Base-by-base conservation (phyloP, 2,888 invertebrate species). In the Artemia sinica region DNA sequence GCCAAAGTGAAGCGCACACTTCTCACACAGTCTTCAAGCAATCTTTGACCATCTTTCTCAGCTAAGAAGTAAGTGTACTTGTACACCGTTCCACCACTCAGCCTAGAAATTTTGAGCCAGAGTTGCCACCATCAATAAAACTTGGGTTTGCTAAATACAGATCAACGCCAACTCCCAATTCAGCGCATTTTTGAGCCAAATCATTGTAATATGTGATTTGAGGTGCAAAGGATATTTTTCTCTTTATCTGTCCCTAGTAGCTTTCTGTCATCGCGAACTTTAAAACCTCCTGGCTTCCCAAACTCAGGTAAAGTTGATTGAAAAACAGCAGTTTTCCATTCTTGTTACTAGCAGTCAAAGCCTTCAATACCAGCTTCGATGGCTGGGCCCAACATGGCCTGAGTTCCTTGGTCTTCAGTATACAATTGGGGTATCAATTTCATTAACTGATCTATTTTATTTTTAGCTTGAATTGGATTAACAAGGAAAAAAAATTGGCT, bases 331-430 rank as follows among this genome's bases (percentile, higher is more conserved):
- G 81, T 78, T 98, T 98, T 1, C 98, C 98, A 2, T 88, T 80
- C 71, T 93, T 87, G 75, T 92, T 91, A 0, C 94, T 90, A 0
- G 94, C 92, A 77, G 91, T 94, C 8, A 98, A 81, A 0, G 97
- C 97, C 80, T 98, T 96, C 68, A 96, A n/a, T 81, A 49, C 98
- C 98, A 63, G 97, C 97, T 82, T 94, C 89, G 70, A 99, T 93
- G 7, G 95, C 98, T 0, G 98, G 97, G 71, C 92, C 85, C 70
- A 98, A 81, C 70, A 97, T 87, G 0, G 91, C 90, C 81, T 98
- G 97, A 0, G 96, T 97, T 80, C 96, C 95, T 75, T 90, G 85
- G 7, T 91, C n/a, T n/a, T n/a, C n/a, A n/a, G n/a, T n/a, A n/a
- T n/a, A n/a, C n/a, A n/a, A n/a, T n/a, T n/a, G n/a, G n/a, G n/a